Evolutionary conservation across 2,888 invertebrate genomes (phyloP), one percentile per base, ranked within the genome.

Genomic region (Macaria notata): DNA sequence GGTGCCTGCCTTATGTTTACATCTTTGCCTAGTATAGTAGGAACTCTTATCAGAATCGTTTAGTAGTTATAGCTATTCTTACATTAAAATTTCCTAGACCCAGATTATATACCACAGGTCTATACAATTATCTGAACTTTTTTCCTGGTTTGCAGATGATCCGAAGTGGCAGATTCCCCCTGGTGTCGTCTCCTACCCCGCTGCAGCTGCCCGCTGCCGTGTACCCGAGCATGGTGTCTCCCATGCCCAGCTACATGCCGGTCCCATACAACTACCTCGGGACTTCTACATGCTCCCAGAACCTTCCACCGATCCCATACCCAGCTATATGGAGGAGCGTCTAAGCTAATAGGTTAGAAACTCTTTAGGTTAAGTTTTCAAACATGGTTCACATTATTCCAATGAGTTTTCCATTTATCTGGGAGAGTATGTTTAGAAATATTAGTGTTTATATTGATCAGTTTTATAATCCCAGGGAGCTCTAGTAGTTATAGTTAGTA

Each of bases 241-340:
- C 75, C 0, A 65, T 84, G 60, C 75, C 71, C 0, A 9, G 5
- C 4, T 36, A 36, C 7, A 7, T 49, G 4, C 19, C 4, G 8
- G 4, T 43, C 9, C 49, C 49, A 0, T 49, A 49, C 49, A 43
- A 42, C 19, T 4, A 8, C 49, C 4, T 9, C 43, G 4, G 33
- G 33, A 3, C 72, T 0, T 49, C 76, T 0, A 46, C 84, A 4
- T 85, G 76, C 60, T 63, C 77, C 3, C 72, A 71, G 7, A 71
- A 78, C 8, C 70, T 81, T n/a, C 78, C 83, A 0, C 61, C 84
- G 0, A 62, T 81, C 5, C 47, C 77, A 0, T 58, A 79, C 45
- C 76, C 76, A 0, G 56, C 78, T 2, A 46, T 85, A 3, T 86
- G 85, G 85, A 72, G 78, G 62, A 72, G 74, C 4, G 65, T 79